Evolutionary conservation across 2,888 invertebrate species (phyloP).

Genomic region (Ypsolopha sequella): DNA sequence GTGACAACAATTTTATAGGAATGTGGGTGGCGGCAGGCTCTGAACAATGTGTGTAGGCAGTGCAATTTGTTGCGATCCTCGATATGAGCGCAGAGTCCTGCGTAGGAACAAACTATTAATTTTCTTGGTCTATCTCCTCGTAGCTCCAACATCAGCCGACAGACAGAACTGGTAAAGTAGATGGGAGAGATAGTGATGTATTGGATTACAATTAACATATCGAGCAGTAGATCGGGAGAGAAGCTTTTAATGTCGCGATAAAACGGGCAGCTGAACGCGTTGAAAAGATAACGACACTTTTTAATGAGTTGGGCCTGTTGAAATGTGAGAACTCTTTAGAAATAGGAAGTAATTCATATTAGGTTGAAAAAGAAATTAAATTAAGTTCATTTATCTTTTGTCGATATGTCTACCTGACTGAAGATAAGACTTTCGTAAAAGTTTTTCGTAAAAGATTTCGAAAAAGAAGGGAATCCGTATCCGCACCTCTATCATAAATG

Average conservation of each 20-base stretch:
- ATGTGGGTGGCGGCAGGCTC: slow-evolving; percentile 23
- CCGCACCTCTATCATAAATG: no score
- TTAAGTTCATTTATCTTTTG: no score
- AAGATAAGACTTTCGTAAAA: no score
- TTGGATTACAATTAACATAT: slow-evolving; percentile 62
- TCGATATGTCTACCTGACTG: no score
- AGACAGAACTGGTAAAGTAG: slow-evolving; percentile 11
- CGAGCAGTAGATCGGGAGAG: slow-evolving; percentile 38
- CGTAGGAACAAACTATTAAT: slow-evolving; percentile 19
- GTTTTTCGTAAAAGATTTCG: no score
- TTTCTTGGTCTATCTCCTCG: slow-evolving; percentile 11
- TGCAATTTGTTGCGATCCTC: slow-evolving; percentile 22
- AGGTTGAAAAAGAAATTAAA: background rate
- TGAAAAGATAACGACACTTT: slow-evolving; percentile 51
- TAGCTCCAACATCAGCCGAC: background rate
- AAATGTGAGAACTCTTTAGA: slow-evolving; percentile 1
- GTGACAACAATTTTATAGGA: slow-evolving; percentile 25
- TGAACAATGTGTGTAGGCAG: slow-evolving; percentile 23
- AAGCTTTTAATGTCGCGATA: slow-evolving; percentile 46
- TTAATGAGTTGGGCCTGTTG: slow-evolving; percentile 38
- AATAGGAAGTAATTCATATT: slow-evolving; percentile 12
- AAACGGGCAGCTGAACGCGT: slow-evolving; percentile 46
- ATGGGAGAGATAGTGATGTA: slow-evolving; percentile 42
- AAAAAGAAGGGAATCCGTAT: no score
- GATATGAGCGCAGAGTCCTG: background rate